A percentile compares a stretch with the other conserved stretches of the same genome.
These are phyloP conservation scores for Diacarnus erythraeanus DNA, from an alignment of 37 sponge, comb jelly and placozoan species.

Conservation along the genomic window DNA sequence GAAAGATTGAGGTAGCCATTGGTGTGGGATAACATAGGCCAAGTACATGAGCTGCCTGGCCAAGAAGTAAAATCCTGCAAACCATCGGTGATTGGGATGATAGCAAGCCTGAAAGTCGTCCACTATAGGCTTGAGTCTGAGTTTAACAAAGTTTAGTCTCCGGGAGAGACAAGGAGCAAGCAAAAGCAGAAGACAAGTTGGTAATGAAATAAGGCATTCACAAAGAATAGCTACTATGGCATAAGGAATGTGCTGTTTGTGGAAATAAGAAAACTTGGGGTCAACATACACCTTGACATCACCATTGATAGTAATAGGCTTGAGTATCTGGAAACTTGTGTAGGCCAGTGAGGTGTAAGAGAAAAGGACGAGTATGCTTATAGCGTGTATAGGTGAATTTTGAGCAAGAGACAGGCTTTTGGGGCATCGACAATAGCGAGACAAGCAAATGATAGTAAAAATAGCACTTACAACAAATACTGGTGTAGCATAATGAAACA, in stretches of 20 bases:
- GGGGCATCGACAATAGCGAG: constrained; percentile 3
- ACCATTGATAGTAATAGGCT: background rate
- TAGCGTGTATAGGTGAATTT: constrained; percentile 23
- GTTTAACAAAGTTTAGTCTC: constrained; percentile 1
- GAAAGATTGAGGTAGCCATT: background rate
- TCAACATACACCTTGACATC: background rate
- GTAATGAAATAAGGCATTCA: constrained; percentile 13
- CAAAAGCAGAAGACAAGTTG: constrained; percentile 23
- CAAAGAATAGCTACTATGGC: constrained; percentile 36
- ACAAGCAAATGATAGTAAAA: constrained; percentile 1
- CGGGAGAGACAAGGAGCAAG: constrained; percentile 37
- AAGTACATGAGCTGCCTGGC: constrained; percentile 34
- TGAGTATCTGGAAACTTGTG: constrained; percentile 19
- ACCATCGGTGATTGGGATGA: constrained; percentile 27
- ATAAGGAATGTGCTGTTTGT: constrained; percentile 35
- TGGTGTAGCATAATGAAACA: constrained; percentile 5
- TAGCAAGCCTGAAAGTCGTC: constrained; percentile 64
- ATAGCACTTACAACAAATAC: background rate
- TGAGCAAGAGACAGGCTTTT: constrained; percentile 10
- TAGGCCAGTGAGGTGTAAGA: constrained; percentile 10
- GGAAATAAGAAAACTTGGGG: constrained; percentile 1
- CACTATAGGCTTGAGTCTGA: constrained; percentile 34
- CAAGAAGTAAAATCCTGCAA: constrained; percentile 55
- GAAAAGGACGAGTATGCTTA: constrained; percentile 24
- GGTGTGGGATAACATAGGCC: background rate